phyloP scores from a whole-genome alignment of 2,113 vertebrate species.

The Felis chaus region DNA sequence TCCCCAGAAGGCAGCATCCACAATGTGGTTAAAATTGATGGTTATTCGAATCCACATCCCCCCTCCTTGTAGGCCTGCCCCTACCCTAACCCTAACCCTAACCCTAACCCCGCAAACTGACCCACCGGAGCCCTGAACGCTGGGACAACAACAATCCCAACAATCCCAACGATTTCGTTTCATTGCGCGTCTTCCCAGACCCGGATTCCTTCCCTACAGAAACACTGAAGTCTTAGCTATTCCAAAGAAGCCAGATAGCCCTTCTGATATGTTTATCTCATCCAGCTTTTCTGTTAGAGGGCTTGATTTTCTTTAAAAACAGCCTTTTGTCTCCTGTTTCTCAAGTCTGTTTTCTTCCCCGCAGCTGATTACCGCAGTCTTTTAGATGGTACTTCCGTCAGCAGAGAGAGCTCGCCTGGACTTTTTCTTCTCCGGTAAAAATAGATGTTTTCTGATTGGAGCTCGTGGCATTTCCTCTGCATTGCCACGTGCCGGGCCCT shows the following conservation, averaged over 20 bases:
- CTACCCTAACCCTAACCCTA: no score
- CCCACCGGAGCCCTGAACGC: rapidly evolving
- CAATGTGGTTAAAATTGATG: rapidly evolving
- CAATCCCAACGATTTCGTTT: no score
- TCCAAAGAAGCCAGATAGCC: background rate
- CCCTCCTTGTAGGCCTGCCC: rapidly evolving
- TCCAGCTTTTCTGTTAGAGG: background rate
- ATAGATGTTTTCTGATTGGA: background rate
- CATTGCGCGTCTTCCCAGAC: rapidly evolving
- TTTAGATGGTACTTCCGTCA: background rate
- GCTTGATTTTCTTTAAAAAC: constrained; percentile 39
- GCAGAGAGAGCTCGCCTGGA: background rate
- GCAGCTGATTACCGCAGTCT: background rate
- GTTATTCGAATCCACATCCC: background rate
- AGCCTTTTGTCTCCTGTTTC: background rate
- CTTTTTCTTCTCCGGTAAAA: background rate
- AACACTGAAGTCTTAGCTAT: background rate
- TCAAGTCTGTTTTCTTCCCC: background rate
- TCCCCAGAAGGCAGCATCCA: rapidly evolving
- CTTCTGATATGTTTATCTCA: background rate
- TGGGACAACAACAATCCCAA: rapidly evolving
- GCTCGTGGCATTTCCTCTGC: background rate
- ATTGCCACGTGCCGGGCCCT: background rate
- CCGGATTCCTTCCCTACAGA: background rate
- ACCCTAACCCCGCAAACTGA: no score